A percentile compares a stretch with the other conserved stretches of the same genome.
phyloP scores from a whole-genome alignment of 2,113 vertebrate species.

The Callaeas wilsoni region DNA sequence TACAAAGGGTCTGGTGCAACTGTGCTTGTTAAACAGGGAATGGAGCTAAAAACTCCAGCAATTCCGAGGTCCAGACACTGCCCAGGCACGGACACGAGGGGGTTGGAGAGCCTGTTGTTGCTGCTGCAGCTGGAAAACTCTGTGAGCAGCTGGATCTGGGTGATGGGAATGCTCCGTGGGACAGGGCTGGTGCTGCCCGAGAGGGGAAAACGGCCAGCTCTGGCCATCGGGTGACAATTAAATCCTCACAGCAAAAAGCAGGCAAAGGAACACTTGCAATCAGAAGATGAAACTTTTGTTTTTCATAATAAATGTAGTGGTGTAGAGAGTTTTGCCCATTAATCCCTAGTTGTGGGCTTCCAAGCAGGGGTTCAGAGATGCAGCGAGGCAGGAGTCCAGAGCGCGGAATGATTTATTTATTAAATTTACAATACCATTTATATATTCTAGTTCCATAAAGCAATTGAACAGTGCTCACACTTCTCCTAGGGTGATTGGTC shows the following conservation, averaged over 20 bases:
- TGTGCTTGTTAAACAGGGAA: neutral
- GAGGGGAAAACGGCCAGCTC: neutral
- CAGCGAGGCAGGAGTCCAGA: too few relatives aligned
- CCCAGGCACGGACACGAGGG: neutral
- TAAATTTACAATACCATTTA: too few relatives aligned
- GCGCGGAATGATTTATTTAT: too few relatives aligned
- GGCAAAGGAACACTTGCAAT: neutral
- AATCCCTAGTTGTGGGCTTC: too few relatives aligned
- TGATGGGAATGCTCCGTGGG: neutral
- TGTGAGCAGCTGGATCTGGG: neutral
- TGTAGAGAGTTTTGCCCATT: neutral
- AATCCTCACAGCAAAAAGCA: neutral
- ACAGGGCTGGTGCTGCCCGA: neutral
- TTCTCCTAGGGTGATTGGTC: too few relatives aligned
- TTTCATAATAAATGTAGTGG: neutral
- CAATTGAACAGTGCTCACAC: too few relatives aligned
- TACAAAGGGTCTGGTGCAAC: neutral
- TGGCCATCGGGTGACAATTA: neutral
- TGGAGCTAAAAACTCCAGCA: neutral
- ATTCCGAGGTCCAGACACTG: neutral
- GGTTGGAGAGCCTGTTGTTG: neutral
- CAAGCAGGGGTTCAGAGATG: too few relatives aligned
- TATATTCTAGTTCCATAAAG: too few relatives aligned
- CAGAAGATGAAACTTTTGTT: neutral
- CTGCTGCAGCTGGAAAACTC: neutral